Percentiles rank a stretch among this genome's conserved stretches.
phyloP scores from a whole-genome alignment of 2,888 invertebrate species.

The Theristus sp. region DNA sequence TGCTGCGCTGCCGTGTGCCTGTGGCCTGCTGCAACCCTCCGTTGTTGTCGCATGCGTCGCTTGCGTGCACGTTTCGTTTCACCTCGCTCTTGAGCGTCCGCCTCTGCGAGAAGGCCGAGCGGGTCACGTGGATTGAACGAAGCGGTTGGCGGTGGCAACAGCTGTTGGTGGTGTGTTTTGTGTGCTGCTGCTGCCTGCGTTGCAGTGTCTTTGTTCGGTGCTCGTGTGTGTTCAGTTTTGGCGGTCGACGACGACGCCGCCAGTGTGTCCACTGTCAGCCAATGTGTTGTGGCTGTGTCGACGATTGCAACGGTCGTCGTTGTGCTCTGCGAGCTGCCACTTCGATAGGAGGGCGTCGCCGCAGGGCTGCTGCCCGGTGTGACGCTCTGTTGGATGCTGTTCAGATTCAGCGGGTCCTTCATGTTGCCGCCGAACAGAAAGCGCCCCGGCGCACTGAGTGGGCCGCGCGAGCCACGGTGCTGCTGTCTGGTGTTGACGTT shows the following conservation, averaged over 20 bases:
- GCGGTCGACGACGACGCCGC: too few relatives aligned
- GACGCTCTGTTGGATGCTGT: conserved; percentile 40
- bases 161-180: too few relatives aligned
- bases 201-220: too few relatives aligned
- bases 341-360: background rate
- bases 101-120: background rate
- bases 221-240: too few relatives aligned
- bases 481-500: too few relatives aligned
- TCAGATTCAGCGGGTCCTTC: conserved; percentile 77
- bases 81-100: background rate
- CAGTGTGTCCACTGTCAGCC: too few relatives aligned
- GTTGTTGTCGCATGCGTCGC: background rate
- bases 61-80: background rate
- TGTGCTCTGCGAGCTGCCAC: background rate
- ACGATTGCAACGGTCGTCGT: too few relatives aligned
- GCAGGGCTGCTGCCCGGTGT: background rate
- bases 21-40: too few relatives aligned
- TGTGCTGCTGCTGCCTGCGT: too few relatives aligned
- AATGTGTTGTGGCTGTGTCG: too few relatives aligned
- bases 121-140: background rate
- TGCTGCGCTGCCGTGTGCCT: background rate
- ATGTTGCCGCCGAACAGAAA: conserved; percentile 85
- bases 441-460: conserved; percentile 58
- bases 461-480: too few relatives aligned
- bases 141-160: background rate